A percentile compares a stretch with the other conserved stretches of the same genome.
Conservation (phyloP, 1,140 invertebrate genomes). For the Papilio machaon region DNA sequence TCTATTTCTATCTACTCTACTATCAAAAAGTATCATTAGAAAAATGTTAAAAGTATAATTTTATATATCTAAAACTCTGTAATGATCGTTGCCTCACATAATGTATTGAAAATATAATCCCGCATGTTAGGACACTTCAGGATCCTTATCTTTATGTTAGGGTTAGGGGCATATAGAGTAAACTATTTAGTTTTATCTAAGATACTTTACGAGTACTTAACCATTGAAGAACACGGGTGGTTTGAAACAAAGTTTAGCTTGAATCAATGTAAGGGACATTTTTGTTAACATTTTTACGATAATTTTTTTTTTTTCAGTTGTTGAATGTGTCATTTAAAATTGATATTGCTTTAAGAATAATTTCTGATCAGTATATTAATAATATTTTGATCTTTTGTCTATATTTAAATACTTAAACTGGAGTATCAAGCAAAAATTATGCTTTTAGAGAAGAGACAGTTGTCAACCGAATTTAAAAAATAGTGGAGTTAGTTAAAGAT, state of each 20-base stretch:
- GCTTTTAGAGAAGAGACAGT: background rate
- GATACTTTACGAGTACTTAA: constrained; percentile 44
- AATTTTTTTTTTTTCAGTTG: background rate
- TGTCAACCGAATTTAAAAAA: background rate
- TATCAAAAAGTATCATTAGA: background rate
- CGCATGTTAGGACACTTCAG: constrained; percentile 25
- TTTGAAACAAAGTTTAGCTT: constrained; percentile 29
- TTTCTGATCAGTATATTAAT: background rate
- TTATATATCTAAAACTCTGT: background rate
- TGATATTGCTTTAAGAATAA: background rate
- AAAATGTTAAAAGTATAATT: background rate
- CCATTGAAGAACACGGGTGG: constrained; percentile 34
- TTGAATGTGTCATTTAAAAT: background rate
- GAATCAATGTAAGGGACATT: constrained; percentile 5
- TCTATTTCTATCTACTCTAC: too few species aligned
- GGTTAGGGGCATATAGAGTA: constrained; percentile 43
- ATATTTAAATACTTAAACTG: background rate
- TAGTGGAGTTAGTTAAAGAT: background rate
- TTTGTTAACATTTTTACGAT: background rate
- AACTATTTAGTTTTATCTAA: constrained; percentile 42
- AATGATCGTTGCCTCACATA: background rate
- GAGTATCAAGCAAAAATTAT: background rate
- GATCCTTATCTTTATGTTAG: constrained; percentile 43
- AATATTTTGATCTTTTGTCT: background rate
- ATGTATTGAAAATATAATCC: constrained; percentile 3